A percentile compares a stretch with the other conserved stretches of the same genome.
Conservation (phyloP, 2,888 invertebrate genomes). For the Agrypnus murinus region DNA sequence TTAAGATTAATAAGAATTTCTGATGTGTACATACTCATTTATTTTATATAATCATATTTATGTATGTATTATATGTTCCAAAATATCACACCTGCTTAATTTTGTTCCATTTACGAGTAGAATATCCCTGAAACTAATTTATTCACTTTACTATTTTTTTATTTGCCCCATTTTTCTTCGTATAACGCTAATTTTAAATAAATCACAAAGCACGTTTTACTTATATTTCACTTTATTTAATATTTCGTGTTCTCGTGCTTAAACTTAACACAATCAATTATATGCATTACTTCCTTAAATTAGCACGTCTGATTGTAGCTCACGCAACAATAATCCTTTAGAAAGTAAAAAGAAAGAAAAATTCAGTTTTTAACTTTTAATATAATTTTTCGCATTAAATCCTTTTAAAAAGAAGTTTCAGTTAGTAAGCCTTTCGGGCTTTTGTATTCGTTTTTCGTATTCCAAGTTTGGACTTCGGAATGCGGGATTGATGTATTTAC, state of each 20-base stretch:
- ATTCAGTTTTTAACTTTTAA: neutral
- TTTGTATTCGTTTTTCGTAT: conserved; percentile 20
- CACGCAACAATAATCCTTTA: conserved; percentile 12
- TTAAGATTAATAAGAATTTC: too few species aligned
- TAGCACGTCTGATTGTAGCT: conserved; percentile 5
- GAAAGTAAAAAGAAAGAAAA: conserved; percentile 8
- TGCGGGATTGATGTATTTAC: conserved; percentile 52
- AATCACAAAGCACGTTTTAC: too few species aligned
- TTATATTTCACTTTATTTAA: neutral
- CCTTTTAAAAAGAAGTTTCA: neutral
- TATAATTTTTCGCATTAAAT: neutral
- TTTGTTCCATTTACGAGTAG: too few species aligned
- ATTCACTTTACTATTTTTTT: too few species aligned
- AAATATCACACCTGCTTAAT: too few species aligned
- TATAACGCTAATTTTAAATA: too few species aligned
- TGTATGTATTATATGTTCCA: too few species aligned
- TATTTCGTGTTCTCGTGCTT: conserved; percentile 6
- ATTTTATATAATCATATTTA: too few species aligned
- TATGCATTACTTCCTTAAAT: conserved; percentile 1
- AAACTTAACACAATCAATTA: conserved; percentile 15
- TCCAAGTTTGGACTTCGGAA: conserved; percentile 32
- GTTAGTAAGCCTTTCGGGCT: neutral
- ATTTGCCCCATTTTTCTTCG: too few species aligned
- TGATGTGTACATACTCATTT: too few species aligned
- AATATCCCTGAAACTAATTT: too few species aligned